Conservation (phyloP, 2,113 vertebrate genomes). For the Amphiprion ocellaris region DNA sequence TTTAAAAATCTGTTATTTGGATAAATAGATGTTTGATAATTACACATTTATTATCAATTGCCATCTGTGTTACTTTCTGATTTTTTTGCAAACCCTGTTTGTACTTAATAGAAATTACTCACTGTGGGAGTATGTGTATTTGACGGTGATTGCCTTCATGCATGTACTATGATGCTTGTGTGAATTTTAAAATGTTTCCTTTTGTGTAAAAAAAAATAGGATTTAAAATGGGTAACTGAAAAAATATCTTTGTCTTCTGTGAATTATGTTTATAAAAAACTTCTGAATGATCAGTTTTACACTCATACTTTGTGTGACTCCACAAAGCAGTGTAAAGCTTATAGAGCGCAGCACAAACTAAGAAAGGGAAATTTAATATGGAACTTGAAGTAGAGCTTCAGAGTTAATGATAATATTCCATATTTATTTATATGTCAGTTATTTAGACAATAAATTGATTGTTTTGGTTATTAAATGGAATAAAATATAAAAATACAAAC, state of each 20-base stretch:
- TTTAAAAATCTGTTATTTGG: constrained; percentile 22
- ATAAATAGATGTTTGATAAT: constrained; percentile 36
- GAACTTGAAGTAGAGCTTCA: no score
- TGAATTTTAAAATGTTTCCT: background rate
- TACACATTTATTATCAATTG: constrained; percentile 21
- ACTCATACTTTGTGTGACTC: no score
- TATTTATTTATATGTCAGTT: no score
- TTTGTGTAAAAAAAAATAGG: background rate
- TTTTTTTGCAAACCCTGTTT: background rate
- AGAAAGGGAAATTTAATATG: no score
- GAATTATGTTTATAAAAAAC: no score
- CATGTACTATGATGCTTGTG: background rate
- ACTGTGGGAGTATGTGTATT: background rate
- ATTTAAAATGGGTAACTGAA: background rate
- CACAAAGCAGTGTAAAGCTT: no score
- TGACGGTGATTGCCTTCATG: background rate
- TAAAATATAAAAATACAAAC: no score
- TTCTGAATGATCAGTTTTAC: no score
- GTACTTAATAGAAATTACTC: background rate
- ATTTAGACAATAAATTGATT: no score
- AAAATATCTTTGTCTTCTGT: background rate
- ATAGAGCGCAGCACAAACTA: no score
- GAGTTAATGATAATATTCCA: no score
- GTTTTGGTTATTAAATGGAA: no score
- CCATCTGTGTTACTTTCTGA: constrained; percentile 16